Evolutionary conservation across 35 echinoderm and acorn worm species (phyloP), one percentile per base, ranked within the genome.

Genomic region (Heliocidaris tuberculata): DNA sequence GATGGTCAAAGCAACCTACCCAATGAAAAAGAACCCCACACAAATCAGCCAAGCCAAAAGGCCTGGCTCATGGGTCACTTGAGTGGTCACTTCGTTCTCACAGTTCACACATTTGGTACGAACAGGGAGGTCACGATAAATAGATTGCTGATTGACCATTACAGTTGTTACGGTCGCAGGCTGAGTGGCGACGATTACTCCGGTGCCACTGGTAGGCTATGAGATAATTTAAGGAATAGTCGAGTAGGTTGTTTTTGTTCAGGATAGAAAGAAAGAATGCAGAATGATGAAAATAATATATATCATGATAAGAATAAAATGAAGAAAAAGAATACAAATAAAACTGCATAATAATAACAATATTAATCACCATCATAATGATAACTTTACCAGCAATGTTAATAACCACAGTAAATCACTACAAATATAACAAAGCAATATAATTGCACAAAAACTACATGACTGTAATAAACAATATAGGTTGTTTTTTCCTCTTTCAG

Each of bases 1-100:
- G 16, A 88, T 42, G 47, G 31, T 15, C 13, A 29, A 47, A 32
- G 47, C 31, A 27, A 95, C 97, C 94, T 93, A 98, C 97, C 97
- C 97, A 90, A 96, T 94, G 59, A 97, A 65, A 50, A 92, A 97
- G 93, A 98, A 97, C 86, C 96, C 65, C 21, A 96, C 31, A 86
- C 97, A 98, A 59, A 96, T 90, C 13, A 98, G 89, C 97, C 97
- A 98, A 12, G 97, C 95, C 94, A 98, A 50, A 21, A 78, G 87
- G 30, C 96, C 96, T 30, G 97, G 93, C 49, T 97, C 95, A 19
- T 94, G 88, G 30, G 92, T 95, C 89, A 97, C 94, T 59, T 96
- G 93, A 12, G 96, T 97, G 24, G 96, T 97, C 96, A 98, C 96
- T 54, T 95, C 86, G 31, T 95, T 95, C 16, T 94, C 71, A 60